phyloP scores from a whole-genome alignment of 2,797 vertebrate genomes.

The Typhlichthys subterraneus region DNA sequence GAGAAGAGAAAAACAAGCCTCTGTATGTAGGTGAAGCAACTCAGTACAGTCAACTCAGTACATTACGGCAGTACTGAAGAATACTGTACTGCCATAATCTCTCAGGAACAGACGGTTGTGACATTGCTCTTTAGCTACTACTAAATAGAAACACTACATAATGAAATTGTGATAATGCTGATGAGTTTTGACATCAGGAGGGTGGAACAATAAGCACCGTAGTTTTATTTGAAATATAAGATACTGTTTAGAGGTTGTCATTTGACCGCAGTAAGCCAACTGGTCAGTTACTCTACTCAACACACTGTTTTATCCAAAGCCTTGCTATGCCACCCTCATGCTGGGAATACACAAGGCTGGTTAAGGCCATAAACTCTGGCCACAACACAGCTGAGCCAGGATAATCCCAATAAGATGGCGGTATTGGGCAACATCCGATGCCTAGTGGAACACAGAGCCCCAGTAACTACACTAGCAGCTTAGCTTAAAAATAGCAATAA shows the following conservation, averaged over 20 bases:
- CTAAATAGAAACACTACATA: no score
- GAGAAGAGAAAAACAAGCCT: slow-evolving; percentile 68
- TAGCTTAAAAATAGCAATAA: slow-evolving; percentile 24
- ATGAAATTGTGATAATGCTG: no score
- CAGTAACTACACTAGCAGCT: slow-evolving; percentile 34
- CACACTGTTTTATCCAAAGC: slow-evolving; percentile 25
- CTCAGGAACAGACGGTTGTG: slow-evolving; percentile 49
- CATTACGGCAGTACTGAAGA: neutral
- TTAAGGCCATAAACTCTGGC: slow-evolving; percentile 43
- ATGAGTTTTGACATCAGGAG: no score
- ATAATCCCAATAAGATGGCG: slow-evolving; percentile 54
- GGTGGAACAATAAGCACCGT: no score
- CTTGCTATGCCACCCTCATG: slow-evolving; percentile 46
- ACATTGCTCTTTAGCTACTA: slow-evolving; percentile 63
- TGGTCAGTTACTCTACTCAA: slow-evolving; percentile 21
- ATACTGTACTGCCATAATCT: slow-evolving; percentile 54
- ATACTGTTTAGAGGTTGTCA: slow-evolving; percentile 15
- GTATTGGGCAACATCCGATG: slow-evolving; percentile 57
- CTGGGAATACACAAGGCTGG: slow-evolving; percentile 49
- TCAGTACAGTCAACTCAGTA: slow-evolving; percentile 38
- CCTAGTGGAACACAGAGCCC: slow-evolving; percentile 30
- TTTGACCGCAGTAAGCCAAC: slow-evolving; percentile 21
- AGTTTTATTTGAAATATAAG: neutral
- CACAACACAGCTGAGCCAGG: slow-evolving; percentile 45
- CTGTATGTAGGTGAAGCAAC: slow-evolving; percentile 47